Conservation (phyloP, 2,888 invertebrate genomes). For the Drosophila mimica region DNA sequence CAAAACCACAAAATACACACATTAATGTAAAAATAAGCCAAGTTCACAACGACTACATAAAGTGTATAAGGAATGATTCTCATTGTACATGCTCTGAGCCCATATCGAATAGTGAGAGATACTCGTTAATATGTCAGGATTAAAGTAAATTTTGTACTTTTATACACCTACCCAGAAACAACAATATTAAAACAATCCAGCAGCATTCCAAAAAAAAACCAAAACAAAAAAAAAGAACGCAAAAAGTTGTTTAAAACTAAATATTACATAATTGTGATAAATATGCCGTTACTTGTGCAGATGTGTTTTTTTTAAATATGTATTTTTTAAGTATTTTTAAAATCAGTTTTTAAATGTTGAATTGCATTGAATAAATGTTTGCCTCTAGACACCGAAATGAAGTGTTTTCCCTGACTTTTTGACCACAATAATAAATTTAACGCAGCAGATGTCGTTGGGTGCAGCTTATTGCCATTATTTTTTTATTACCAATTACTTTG, state of each 20-base stretch:
- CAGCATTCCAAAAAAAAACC: slow-evolving; percentile 70
- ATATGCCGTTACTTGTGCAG: slow-evolving; percentile 68
- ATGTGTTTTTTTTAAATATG: slow-evolving; percentile 60
- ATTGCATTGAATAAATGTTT: slow-evolving; percentile 78
- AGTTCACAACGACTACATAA: slow-evolving; percentile 11
- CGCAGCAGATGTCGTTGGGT: not conserved
- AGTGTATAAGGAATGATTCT: slow-evolving; percentile 27
- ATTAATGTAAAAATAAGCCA: slow-evolving; percentile 21
- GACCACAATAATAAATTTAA: slow-evolving; percentile 6
- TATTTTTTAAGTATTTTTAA: slow-evolving; percentile 69
- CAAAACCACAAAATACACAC: slow-evolving; percentile 51
- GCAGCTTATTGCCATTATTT: slow-evolving; percentile 25
- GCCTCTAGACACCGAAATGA: slow-evolving; percentile 43
- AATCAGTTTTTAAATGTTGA: slow-evolving; percentile 75
- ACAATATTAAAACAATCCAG: slow-evolving; percentile 47
- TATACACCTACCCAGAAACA: slow-evolving; percentile 50
- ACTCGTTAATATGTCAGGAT: slow-evolving; percentile 23
- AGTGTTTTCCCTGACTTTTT: slow-evolving; percentile 23
- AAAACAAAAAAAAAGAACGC: slow-evolving; percentile 3
- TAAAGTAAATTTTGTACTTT: slow-evolving; percentile 72
- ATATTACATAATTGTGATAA: slow-evolving; percentile 76
- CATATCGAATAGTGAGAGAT: slow-evolving; percentile 26
- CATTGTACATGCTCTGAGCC: slow-evolving; percentile 24
- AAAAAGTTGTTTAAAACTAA: slow-evolving; percentile 68
- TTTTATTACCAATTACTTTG: slow-evolving; percentile 68